A percentile compares a stretch with the other conserved stretches of the same genome.
These are phyloP conservation scores for Sebastes schlegelii DNA, from an alignment of 2,113 vertebrate genomes.

Conservation along the genomic window DNA sequence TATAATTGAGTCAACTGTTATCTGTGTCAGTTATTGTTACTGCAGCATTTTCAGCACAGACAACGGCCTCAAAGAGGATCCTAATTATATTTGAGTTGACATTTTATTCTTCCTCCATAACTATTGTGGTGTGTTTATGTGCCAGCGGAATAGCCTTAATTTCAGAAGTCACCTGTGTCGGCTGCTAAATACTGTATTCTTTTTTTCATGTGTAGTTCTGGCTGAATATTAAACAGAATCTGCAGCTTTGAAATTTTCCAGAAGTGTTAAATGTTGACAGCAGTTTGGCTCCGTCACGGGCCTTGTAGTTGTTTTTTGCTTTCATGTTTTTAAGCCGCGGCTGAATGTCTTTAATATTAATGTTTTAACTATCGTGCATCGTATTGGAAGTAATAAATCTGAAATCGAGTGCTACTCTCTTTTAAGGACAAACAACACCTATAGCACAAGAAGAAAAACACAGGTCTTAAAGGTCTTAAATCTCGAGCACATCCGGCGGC, in stretches of 20 bases:
- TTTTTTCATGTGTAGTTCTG: not conserved
- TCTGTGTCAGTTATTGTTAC: not conserved
- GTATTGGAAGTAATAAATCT: not conserved
- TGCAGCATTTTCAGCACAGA: not conserved
- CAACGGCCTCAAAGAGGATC: not conserved
- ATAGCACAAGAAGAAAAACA: not conserved
- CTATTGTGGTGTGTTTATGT: not conserved
- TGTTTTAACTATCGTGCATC: not conserved
- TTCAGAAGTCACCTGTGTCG: not conserved
- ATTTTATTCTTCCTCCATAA: not conserved
- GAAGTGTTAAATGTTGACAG: conserved; percentile 21
- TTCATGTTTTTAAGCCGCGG: conserved; percentile 3
- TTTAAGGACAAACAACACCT: not conserved
- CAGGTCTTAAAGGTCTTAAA: conserved; percentile 10
- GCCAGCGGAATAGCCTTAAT: not conserved
- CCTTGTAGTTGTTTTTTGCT: not conserved
- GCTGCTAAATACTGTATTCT: not conserved
- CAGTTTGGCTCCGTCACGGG: conserved; percentile 11
- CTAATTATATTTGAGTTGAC: not conserved
- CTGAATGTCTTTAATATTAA: conserved; percentile 26
- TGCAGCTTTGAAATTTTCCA: conserved; percentile 2
- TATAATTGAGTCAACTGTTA: not conserved
- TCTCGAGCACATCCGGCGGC: not conserved
- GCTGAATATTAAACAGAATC: conserved; percentile 16
- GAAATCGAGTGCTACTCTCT: not conserved